A percentile compares a stretch with the other conserved stretches of the same genome.
phyloP scores from a whole-genome alignment of 92 coral and sea anemone species.

The Palythoa caribaeorum region DNA sequence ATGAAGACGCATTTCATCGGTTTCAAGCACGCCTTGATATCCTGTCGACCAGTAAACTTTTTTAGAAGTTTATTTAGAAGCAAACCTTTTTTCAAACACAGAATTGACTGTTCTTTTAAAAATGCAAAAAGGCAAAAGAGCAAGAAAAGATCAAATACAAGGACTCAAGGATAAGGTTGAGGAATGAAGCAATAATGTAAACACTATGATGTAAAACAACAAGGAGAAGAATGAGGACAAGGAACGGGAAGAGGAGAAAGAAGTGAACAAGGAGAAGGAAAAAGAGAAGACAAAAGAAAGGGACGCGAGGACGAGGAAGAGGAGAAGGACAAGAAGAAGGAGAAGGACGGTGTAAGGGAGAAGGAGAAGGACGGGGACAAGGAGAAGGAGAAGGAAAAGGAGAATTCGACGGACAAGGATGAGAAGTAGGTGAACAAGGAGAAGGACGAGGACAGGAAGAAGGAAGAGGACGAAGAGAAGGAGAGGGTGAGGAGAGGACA shows the following conservation, averaged over 20 bases:
- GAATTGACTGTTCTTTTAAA: background rate
- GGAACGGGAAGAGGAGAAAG: background rate
- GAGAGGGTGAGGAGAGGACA: background rate
- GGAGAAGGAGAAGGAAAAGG: background rate
- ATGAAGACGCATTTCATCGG: constrained; percentile 52
- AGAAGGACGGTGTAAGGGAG: background rate
- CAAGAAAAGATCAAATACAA: background rate
- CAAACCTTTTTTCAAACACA: no score
- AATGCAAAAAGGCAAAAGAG: background rate
- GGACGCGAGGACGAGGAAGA: background rate
- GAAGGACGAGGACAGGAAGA: background rate
- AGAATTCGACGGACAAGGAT: no score
- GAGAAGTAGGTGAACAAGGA: no score
- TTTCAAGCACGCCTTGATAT: constrained; percentile 11
- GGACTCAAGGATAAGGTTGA: background rate
- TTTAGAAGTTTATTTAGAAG: no score
- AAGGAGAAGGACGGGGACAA: background rate
- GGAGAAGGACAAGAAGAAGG: background rate
- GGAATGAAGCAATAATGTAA: background rate
- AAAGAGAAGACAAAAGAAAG: background rate
- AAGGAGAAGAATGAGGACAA: background rate
- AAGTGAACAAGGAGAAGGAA: background rate
- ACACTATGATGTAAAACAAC: no score
- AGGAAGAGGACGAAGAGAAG: background rate
- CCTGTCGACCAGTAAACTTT: background rate